Conservation (phyloP, 2,797 vertebrate genomes). For the Odontamblyopus rebecca region DNA sequence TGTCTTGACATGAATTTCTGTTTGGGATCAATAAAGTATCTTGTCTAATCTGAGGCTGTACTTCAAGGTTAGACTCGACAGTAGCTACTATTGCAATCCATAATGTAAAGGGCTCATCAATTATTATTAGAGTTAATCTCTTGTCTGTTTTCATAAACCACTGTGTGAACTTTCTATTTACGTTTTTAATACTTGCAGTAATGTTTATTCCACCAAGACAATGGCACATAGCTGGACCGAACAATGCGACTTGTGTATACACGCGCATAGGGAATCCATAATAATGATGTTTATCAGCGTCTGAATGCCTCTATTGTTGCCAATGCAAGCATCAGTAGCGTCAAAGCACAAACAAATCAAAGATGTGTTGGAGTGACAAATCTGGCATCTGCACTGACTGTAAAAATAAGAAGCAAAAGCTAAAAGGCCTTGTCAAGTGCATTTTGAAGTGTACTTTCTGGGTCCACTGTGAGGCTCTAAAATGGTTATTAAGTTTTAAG, state of each 20-base stretch:
- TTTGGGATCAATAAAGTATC: conserved; percentile 10
- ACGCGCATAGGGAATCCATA: conserved; percentile 12
- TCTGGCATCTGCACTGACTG: conserved; percentile 51
- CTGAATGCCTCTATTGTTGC: conserved; percentile 20
- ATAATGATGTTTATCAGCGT: conserved; percentile 23
- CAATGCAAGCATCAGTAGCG: conserved; percentile 32
- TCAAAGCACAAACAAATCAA: conserved; percentile 20
- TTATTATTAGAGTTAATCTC: not conserved
- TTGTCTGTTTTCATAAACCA: not conserved
- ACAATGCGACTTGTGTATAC: conserved; percentile 17
- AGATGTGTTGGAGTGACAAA: conserved; percentile 31
- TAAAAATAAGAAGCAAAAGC: conserved; percentile 26
- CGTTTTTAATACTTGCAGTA: conserved; percentile 14
- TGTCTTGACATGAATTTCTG: conserved; percentile 2
- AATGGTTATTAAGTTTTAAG: not conserved
- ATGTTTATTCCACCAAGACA: conserved; percentile 21
- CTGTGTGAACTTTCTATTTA: conserved; percentile 5
- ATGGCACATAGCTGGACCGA: conserved; percentile 4
- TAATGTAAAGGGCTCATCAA: not conserved
- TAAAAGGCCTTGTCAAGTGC: not conserved
- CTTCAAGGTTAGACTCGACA: not conserved
- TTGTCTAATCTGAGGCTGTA: not conserved
- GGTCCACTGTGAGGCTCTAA: not conserved
- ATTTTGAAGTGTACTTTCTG: not conserved
- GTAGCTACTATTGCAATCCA: not conserved